Conservation (phyloP, 1,140 invertebrate genomes). For the Bombus picipes region DNA sequence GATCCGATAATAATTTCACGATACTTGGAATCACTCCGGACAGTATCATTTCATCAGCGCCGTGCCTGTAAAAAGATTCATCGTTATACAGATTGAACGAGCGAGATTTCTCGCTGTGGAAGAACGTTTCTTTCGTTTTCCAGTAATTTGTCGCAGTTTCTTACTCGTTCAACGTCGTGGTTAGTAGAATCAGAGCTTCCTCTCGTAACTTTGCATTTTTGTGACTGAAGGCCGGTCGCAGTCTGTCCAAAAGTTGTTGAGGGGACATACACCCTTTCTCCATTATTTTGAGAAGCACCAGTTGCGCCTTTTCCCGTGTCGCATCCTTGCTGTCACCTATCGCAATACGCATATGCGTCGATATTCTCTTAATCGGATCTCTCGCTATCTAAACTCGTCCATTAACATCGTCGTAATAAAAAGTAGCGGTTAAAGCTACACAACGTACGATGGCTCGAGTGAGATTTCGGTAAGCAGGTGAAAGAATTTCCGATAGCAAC, state of each 20-base stretch:
- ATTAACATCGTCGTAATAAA: too few relatives aligned
- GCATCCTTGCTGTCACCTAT: slow-evolving; percentile 91
- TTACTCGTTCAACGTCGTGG: slow-evolving; percentile 92
- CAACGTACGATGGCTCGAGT: not conserved
- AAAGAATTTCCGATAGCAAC: not conserved
- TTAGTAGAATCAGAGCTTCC: slow-evolving; percentile 90
- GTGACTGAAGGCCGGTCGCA: slow-evolving; percentile 89
- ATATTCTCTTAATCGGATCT: not conserved
- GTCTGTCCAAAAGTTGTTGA: slow-evolving; percentile 90
- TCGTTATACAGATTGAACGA: not conserved
- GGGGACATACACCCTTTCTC: slow-evolving; percentile 90
- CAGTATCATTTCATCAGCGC: slow-evolving; percentile 90
- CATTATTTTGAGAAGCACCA: slow-evolving; percentile 90
- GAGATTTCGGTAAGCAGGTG: not conserved
- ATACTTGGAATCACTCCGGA: slow-evolving; percentile 92
- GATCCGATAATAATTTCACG: slow-evolving; percentile 93
- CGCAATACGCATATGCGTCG: not conserved
- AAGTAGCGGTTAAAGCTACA: too few relatives aligned
- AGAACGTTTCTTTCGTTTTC: not conserved
- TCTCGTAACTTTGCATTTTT: slow-evolving; percentile 94
- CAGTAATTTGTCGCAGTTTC: slow-evolving; percentile 55
- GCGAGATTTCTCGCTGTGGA: not conserved
- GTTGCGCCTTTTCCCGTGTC: slow-evolving; percentile 92
- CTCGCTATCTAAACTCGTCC: not conserved
- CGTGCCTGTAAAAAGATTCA: slow-evolving; percentile 86